Base-by-base conservation (phyloP, 2,888 invertebrate species). In the Pyralis farinalis region DNA sequence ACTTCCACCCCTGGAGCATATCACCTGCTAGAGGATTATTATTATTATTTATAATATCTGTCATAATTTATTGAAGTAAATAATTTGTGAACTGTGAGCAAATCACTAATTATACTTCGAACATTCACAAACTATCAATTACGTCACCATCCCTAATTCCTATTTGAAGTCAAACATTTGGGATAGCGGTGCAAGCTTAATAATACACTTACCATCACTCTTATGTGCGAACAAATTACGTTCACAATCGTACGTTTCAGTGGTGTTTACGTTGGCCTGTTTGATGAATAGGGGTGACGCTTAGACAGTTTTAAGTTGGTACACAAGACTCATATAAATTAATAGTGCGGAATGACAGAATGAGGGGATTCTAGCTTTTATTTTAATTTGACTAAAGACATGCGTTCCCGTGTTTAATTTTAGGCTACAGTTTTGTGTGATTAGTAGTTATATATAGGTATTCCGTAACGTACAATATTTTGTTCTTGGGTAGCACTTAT, bases 301-400 rank as follows among this genome's bases (percentile, higher is more conserved):
- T 66, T 63, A 69, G 67, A 69, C 63, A 54, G 68, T 71, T 73
- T 73, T 64, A 70, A 71, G 70, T 68, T 62, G 57, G 70, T 79
- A 4, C 12, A 81, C 80, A 73, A 72, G 75, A 28, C 44, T 62
- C 59, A 47, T 49, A 54, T 71, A 65, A 63, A 82, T 83, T 76
- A 76, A 79, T 75, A 66, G 76, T 69, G 82, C 49, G 58, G 70
- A 81, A 63, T 78, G 84, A 84, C 80, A 73, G 76, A 73, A 83
- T 76, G 81, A 70, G 72, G 71, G 73, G 71, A 65, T 58, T 63
- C 63, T 47, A 47, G 55, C 21, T 50, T 55, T 57, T 61, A 55
- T 64, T 72, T 63, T 70, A 70, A 74, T 75, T 74, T 63, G 64
- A 66, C 54, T 51, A 48, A 55, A 42, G 47, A 55, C 44, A 47